Percentiles rank a stretch among this genome's conserved stretches.
Conservation (phyloP, 2,113 vertebrate species). For the Brienomyrus brachyistius region DNA sequence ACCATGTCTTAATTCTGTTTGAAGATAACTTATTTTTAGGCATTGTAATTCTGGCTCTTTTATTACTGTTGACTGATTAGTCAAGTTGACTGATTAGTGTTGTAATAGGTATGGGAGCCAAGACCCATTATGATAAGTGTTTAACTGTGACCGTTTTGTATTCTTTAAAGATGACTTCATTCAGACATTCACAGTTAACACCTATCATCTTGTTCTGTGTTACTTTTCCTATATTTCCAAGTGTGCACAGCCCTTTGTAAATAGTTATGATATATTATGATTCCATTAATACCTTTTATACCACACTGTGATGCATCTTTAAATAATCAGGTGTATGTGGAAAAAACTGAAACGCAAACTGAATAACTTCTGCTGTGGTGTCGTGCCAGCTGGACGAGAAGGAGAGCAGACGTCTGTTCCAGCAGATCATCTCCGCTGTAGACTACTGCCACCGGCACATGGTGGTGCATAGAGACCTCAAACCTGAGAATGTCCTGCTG, state of each 20-base stretch:
- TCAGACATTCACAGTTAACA: background rate
- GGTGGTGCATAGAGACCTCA: conserved; percentile 97
- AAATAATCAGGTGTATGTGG: background rate
- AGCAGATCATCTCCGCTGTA: conserved; percentile 96
- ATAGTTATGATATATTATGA: background rate
- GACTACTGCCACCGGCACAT: conserved; percentile 98
- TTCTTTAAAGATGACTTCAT: background rate
- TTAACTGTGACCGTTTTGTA: background rate
- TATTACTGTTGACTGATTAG: background rate
- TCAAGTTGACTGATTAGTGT: background rate
- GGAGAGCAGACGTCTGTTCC: conserved; percentile 90
- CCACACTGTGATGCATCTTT: background rate
- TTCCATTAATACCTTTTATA: background rate
- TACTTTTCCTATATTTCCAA: background rate
- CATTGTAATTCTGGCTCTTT: background rate
- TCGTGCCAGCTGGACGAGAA: conserved; percentile 84
- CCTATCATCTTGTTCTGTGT: background rate
- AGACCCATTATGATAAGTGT: background rate
- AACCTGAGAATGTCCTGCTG: conserved; percentile 96
- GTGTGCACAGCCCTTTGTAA: background rate
- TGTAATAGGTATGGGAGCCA: background rate
- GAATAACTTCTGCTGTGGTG: conserved; percentile 4
- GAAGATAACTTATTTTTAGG: background rate
- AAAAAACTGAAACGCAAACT: background rate
- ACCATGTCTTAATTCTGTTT: background rate